A percentile compares a stretch with the other conserved stretches of the same genome.
phyloP scores from a whole-genome alignment of 1,140 invertebrate genomes.

The Ladona fulva region DNA sequence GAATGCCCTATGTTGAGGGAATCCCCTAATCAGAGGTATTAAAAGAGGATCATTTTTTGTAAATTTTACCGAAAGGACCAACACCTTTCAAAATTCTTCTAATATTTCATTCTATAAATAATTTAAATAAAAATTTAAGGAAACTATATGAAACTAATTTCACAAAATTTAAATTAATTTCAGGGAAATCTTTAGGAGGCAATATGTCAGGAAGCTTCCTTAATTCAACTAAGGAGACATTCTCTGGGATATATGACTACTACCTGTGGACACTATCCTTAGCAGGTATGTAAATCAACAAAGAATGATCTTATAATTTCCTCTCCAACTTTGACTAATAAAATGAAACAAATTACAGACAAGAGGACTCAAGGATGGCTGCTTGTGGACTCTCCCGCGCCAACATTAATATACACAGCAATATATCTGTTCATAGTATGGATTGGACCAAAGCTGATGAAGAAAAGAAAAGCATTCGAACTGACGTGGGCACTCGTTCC shows the following conservation, averaged over 20 bases:
- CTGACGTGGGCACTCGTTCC: conserved; percentile 67
- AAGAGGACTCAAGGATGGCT: conserved; percentile 76
- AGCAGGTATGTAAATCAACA: background rate
- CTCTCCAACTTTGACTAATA: background rate
- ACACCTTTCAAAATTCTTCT: no score
- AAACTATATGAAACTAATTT: no score
- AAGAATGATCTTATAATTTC: background rate
- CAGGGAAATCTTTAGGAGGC: background rate
- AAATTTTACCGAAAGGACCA: no score
- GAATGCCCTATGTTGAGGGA: no score
- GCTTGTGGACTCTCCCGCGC: conserved; percentile 71
- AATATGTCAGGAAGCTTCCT: background rate
- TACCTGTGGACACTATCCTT: background rate
- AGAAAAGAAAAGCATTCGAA: conserved; percentile 65
- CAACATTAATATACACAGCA: conserved; percentile 62
- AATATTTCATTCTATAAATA: no score
- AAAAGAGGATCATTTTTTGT: no score
- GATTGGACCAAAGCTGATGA: conserved; percentile 75
- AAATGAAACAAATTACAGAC: conserved; percentile 41
- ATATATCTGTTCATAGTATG: conserved; percentile 73
- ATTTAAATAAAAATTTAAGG: no score
- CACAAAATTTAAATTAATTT: background rate
- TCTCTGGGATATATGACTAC: background rate
- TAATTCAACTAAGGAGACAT: background rate
- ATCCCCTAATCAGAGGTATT: no score